These are phyloP conservation scores for Urophycis tenuis DNA, from an alignment of 2,797 vertebrate genomes.

Conservation along the genomic window DNA sequence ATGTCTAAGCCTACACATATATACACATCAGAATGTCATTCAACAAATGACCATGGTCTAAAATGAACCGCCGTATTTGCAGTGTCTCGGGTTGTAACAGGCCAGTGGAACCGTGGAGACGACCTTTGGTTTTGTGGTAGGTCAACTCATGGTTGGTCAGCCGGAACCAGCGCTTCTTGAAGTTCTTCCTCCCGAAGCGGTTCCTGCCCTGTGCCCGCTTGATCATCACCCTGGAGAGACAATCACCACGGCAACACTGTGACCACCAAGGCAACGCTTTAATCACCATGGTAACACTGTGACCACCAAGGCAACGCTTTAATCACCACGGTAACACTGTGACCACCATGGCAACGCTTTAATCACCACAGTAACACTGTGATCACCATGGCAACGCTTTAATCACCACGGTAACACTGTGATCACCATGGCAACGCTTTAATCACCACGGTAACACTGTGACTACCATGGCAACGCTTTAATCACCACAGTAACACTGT, in stretches of 20 bases:
- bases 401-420: too few relatives aligned
- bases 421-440: too few relatives aligned
- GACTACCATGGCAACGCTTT: too few relatives aligned
- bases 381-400: too few relatives aligned
- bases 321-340: not conserved
- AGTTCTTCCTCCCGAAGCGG: conserved; percentile 97
- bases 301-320: not conserved
- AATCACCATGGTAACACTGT: not conserved
- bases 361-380: too few relatives aligned
- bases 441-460: too few relatives aligned
- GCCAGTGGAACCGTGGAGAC: conserved; percentile 25
- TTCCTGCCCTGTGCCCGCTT: conserved; percentile 97
- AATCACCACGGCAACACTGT: not conserved
- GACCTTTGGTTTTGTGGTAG: conserved; percentile 98
- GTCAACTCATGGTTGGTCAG: conserved; percentile 97
- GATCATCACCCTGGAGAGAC: conserved; percentile 87
- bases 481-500: too few relatives aligned
- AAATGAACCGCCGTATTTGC: not conserved
- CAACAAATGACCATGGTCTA: not conserved
- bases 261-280: not conserved
- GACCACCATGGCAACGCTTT: too few relatives aligned
- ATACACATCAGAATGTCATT: not conserved
- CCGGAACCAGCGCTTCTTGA: conserved; percentile 98
- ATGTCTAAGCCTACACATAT: not conserved
- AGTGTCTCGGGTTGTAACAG: too few relatives aligned